These are phyloP conservation scores for Parotocinclus haroldoi DNA, from an alignment of 2,797 vertebrate genomes.

Conservation along the genomic window DNA sequence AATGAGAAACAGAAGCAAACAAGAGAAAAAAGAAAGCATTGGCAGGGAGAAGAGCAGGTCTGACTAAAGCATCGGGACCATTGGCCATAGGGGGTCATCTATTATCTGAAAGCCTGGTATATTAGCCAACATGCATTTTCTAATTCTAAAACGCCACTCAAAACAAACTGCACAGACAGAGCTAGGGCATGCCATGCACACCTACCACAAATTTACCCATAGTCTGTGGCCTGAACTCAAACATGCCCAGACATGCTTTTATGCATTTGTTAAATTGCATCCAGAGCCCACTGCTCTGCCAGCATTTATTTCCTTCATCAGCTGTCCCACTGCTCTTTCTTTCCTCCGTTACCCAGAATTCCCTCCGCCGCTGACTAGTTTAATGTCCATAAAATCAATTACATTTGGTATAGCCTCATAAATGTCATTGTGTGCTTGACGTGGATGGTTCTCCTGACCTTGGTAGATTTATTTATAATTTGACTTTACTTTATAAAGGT, in stretches of 20 bases:
- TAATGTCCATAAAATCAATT: slow-evolving; percentile 53
- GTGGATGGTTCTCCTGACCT: slow-evolving; percentile 47
- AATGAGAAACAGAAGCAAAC: slow-evolving; percentile 8
- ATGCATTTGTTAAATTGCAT: slow-evolving; percentile 21
- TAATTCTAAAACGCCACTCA: neutral
- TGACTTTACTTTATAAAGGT: neutral
- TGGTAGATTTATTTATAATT: slow-evolving; percentile 63
- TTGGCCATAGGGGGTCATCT: slow-evolving; percentile 59
- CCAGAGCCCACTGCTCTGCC: slow-evolving; percentile 22
- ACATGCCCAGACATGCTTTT: slow-evolving; percentile 30
- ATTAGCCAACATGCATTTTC: too few species aligned
- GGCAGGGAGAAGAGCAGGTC: slow-evolving; percentile 27
- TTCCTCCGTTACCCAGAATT: slow-evolving; percentile 42
- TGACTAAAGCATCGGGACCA: slow-evolving; percentile 42
- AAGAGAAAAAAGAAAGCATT: neutral
- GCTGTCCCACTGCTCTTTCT: slow-evolving; percentile 41
- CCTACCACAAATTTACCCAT: slow-evolving; percentile 8
- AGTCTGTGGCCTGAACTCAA: slow-evolving; percentile 24
- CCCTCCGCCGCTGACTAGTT: slow-evolving; percentile 43
- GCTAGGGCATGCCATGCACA: slow-evolving; percentile 6
- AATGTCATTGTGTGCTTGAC: slow-evolving; percentile 30
- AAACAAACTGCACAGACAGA: slow-evolving; percentile 25
- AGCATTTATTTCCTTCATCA: slow-evolving; percentile 20
- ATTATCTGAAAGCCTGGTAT: slow-evolving; percentile 48
- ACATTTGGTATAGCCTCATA: slow-evolving; percentile 39